Evolutionary conservation across 1,140 invertebrate species (phyloP).

Genomic region (Berghia stephanieae): DNA sequence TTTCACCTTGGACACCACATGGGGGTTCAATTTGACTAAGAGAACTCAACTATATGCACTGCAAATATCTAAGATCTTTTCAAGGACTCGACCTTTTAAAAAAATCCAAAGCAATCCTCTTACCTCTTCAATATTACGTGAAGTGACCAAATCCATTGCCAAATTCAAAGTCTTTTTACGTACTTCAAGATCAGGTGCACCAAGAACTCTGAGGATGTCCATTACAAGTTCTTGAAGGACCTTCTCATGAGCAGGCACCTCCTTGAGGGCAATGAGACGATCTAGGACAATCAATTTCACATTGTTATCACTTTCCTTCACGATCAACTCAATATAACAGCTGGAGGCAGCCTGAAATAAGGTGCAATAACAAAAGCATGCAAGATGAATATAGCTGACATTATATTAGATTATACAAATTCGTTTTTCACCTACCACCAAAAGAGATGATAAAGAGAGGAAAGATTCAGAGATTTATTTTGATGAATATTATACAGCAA

Average conservation of each 20-base stretch:
- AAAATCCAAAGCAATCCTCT: no score
- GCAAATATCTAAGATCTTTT: not conserved
- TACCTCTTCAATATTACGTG: slow-evolving; percentile 91
- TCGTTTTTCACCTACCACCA: no score
- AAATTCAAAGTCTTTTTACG: slow-evolving; percentile 83
- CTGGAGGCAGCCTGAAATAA: slow-evolving; percentile 94
- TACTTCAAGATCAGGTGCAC: slow-evolving; percentile 93
- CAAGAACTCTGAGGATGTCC: slow-evolving; percentile 95
- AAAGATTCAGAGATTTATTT: no score
- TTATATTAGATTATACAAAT: no score
- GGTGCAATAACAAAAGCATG: no score
- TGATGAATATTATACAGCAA: no score
- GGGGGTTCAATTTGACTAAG: no score
- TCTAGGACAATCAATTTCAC: slow-evolving; percentile 99
- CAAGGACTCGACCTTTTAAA: not conserved
- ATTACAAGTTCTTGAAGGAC: slow-evolving; percentile 91
- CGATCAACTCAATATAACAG: slow-evolving; percentile 97
- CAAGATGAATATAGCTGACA: no score
- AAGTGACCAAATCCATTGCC: slow-evolving; percentile 92
- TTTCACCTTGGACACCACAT: no score
- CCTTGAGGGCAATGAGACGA: slow-evolving; percentile 83
- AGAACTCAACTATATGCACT: no score
- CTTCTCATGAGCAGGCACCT: slow-evolving; percentile 85
- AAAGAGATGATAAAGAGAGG: no score
- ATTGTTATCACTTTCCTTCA: slow-evolving; percentile 99